A percentile compares a stretch with the other conserved stretches of the same genome.
phyloP scores from a whole-genome alignment of 2,888 invertebrate species.

The Clostera curtula region DNA sequence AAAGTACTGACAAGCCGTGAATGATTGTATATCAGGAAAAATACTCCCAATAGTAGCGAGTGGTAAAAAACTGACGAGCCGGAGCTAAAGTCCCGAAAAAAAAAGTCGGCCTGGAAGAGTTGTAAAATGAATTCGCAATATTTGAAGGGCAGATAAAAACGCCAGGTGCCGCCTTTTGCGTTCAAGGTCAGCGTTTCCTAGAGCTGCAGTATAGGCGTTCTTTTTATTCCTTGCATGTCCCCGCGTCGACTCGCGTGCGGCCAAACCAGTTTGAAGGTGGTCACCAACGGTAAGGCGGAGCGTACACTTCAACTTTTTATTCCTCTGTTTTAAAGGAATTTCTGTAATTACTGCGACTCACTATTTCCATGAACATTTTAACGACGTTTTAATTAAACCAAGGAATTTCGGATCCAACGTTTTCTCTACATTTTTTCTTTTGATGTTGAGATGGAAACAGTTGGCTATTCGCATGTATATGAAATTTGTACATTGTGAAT shows the following conservation, averaged over 20 bases:
- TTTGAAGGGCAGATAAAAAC: conserved; percentile 69
- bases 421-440: too few relatives aligned
- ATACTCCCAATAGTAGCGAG: too few relatives aligned
- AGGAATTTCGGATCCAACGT: conserved; percentile 11
- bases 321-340: conserved; percentile 34
- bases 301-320: conserved; percentile 53
- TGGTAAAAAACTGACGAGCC: too few relatives aligned
- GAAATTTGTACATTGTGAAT: too few relatives aligned
- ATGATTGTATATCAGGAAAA: too few relatives aligned
- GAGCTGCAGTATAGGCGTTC: conserved; percentile 69
- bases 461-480: too few relatives aligned
- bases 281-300: conserved; percentile 53
- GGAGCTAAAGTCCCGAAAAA: conserved; percentile 19
- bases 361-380: conserved; percentile 24
- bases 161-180: conserved; percentile 71
- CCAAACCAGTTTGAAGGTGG: conserved; percentile 65
- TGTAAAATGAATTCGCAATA: conserved; percentile 62
- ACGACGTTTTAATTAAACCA: conserved; percentile 20
- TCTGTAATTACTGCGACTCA: conserved; percentile 32
- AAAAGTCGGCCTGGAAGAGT: conserved; percentile 34
- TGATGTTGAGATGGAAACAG: too few relatives aligned
- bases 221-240: conserved; percentile 71
- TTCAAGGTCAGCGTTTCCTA: conserved; percentile 72
- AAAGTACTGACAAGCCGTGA: too few relatives aligned
- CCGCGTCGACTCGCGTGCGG: conserved; percentile 64